Evolutionary conservation across 2,797 vertebrate genomes (phyloP).

Genomic region (Bradypus variegatus): DNA sequence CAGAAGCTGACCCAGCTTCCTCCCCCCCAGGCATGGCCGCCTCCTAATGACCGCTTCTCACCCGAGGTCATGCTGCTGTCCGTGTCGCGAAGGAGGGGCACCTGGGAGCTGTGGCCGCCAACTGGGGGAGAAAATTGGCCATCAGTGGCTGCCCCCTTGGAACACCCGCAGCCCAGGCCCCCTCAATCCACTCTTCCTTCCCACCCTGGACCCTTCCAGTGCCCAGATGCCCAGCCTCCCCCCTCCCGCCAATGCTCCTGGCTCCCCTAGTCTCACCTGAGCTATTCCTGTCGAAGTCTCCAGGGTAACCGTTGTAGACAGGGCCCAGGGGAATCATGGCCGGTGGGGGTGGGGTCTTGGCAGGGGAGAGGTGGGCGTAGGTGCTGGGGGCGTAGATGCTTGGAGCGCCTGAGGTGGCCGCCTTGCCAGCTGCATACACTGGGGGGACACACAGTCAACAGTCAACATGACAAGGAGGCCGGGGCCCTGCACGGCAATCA

Average conservation of each 20-base stretch:
- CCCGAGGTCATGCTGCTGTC: conserved; percentile 75
- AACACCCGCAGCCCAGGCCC: background rate
- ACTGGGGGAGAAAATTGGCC: conserved; percentile 45
- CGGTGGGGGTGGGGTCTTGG: conserved; percentile 72
- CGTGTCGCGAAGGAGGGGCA: conserved; percentile 81
- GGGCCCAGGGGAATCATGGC: conserved; percentile 66
- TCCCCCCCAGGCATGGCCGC: background rate
- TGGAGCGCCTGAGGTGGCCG: conserved; percentile 80
- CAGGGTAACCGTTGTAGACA: conserved; percentile 75
- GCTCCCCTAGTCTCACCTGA: conserved; percentile 75
- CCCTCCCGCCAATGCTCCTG: no score
- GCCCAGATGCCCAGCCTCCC: background rate
- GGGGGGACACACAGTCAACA: background rate
- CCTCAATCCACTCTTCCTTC: background rate
- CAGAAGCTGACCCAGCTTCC: background rate
- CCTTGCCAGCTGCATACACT: conserved; percentile 92
- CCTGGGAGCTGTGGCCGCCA: conserved; percentile 87
- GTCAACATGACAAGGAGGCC: background rate
- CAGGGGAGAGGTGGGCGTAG: conserved; percentile 79
- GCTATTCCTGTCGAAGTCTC: conserved; percentile 81
- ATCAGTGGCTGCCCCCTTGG: background rate
- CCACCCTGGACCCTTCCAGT: background rate
- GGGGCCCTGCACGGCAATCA: background rate
- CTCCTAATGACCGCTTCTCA: conserved; percentile 65
- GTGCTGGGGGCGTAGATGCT: conserved; percentile 80